Evolutionary conservation across 2,888 invertebrate species (phyloP).

Genomic region (Spilarctia lutea): DNA sequence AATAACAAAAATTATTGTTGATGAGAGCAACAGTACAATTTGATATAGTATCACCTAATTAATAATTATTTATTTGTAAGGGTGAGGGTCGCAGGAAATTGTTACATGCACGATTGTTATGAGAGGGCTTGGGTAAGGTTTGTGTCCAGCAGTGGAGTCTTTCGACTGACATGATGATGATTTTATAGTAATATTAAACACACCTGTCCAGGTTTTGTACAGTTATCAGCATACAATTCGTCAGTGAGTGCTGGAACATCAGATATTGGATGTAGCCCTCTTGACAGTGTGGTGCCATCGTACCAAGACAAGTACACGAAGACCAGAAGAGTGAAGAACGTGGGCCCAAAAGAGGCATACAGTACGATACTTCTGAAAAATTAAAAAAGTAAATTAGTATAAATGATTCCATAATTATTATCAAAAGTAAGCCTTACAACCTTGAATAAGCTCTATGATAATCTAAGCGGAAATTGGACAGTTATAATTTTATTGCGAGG

Average conservation of each 20-base stretch:
- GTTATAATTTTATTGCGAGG: too few relatives aligned
- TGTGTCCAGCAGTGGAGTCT: too few relatives aligned
- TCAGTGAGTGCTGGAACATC: conserved; percentile 72
- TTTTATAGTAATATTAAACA: not conserved
- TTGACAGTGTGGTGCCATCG: conserved; percentile 80
- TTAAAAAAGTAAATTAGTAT: not conserved
- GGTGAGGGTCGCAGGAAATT: too few relatives aligned
- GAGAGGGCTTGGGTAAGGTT: too few relatives aligned
- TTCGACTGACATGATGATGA: too few relatives aligned
- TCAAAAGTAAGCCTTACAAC: too few relatives aligned
- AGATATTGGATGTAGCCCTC: conserved; percentile 68
- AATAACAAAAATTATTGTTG: not conserved
- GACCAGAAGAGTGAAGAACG: conserved; percentile 89
- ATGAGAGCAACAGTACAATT: not conserved
- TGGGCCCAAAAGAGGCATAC: conserved; percentile 91
- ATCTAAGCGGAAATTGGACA: too few relatives aligned
- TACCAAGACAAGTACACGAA: conserved; percentile 92
- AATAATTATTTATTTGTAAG: too few relatives aligned
- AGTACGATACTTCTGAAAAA: conserved; percentile 89
- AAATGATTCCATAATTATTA: too few relatives aligned
- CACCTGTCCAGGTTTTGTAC: conserved; percentile 83
- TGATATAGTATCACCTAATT: not conserved
- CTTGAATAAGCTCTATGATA: too few relatives aligned
- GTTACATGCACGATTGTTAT: too few relatives aligned
- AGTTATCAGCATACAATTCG: conserved; percentile 82